Conservation (phyloP, 2,797 vertebrate species). For the Glyptemys insculpta region DNA sequence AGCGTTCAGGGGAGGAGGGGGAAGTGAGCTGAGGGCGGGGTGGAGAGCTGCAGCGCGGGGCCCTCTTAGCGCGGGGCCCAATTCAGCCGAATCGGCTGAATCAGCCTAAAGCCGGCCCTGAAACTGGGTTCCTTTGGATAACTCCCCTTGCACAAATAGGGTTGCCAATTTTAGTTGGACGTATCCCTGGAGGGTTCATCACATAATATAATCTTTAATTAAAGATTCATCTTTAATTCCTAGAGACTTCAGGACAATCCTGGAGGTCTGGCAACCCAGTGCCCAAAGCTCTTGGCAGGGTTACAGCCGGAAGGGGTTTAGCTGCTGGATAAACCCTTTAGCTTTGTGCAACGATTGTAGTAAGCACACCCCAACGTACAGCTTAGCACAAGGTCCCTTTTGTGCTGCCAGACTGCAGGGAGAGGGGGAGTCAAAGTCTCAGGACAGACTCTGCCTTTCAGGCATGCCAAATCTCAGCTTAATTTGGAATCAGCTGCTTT, state of each 20-base stretch:
- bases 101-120: too few species aligned
- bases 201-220: neutral
- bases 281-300: neutral
- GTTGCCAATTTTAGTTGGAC: too few species aligned
- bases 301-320: neutral
- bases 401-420: neutral
- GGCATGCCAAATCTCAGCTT: neutral
- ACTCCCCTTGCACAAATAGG: too few species aligned
- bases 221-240: neutral
- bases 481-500: neutral
- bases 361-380: neutral
- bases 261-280: neutral
- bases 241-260: neutral
- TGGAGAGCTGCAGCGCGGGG: too few species aligned
- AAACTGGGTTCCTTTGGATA: too few species aligned
- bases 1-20: too few species aligned
- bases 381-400: neutral
- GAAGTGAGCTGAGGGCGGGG: too few species aligned
- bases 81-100: too few species aligned
- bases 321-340: neutral
- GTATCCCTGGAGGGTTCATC: too few species aligned
- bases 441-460: neutral
- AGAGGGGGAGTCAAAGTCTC: neutral
- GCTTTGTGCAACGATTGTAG: neutral
- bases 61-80: too few species aligned